A percentile compares a stretch with the other conserved stretches of the same genome.
phyloP scores from a whole-genome alignment of 2,113 vertebrate species.

The Colinus virginianus region DNA sequence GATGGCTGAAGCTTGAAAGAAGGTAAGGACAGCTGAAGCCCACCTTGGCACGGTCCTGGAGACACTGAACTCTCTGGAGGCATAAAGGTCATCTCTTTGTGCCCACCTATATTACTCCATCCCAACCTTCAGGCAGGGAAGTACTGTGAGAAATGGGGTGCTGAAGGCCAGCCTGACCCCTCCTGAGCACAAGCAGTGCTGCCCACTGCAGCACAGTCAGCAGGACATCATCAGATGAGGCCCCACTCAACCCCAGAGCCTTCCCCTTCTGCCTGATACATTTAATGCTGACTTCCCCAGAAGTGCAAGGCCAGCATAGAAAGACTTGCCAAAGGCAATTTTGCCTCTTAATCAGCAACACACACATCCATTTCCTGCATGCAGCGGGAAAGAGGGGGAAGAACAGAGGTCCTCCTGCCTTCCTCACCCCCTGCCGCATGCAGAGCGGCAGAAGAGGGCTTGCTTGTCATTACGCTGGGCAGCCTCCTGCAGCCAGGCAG shows the following conservation, averaged over 20 bases:
- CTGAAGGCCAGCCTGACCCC: not conserved
- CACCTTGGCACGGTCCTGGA: too few relatives aligned
- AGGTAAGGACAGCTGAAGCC: not conserved
- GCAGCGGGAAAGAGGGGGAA: not conserved
- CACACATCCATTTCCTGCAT: not conserved
- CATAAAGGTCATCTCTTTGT: not conserved
- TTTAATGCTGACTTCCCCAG: slow-evolving; percentile 2
- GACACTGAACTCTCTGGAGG: not conserved
- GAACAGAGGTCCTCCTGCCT: not conserved
- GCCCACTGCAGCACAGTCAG: not conserved
- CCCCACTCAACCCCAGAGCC: not conserved
- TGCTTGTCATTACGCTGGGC: not conserved
- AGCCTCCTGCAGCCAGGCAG: not conserved
- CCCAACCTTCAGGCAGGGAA: not conserved
- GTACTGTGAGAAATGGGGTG: not conserved
- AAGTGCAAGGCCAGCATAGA: not conserved
- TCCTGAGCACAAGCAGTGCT: accelerated
- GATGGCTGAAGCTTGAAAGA: not conserved
- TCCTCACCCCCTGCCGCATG: too few relatives aligned
- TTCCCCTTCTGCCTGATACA: not conserved
- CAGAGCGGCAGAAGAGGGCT: too few relatives aligned
- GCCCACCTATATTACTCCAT: not conserved
- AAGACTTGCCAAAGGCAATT: slow-evolving; percentile 18
- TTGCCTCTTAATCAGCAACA: not conserved
- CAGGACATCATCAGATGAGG: not conserved